Conservation (phyloP, 2,797 vertebrate species). For the Loriculus beryllinus region DNA sequence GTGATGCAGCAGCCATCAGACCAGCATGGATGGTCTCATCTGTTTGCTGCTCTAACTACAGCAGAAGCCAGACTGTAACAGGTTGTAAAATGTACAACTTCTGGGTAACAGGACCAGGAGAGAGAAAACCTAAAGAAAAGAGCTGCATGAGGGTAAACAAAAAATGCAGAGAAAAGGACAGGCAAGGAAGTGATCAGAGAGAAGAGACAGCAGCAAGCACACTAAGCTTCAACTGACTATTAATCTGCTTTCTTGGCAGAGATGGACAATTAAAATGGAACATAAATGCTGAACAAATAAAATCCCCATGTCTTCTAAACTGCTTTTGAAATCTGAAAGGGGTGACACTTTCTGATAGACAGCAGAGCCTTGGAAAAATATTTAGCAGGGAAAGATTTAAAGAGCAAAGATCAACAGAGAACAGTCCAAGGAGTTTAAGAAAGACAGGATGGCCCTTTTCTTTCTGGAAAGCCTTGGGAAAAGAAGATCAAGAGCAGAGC, state of each 20-base stretch:
- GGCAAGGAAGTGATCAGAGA: not conserved
- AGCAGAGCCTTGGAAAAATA: not conserved
- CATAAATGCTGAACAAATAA: not conserved
- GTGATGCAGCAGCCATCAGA: not conserved
- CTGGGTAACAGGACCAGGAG: not conserved
- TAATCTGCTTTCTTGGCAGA: not conserved
- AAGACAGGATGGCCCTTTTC: not conserved
- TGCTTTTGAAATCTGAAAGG: not conserved
- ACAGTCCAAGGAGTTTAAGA: not conserved
- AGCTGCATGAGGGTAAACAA: not conserved
- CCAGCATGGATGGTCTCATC: not conserved
- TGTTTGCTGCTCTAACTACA: not conserved
- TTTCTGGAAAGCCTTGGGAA: not conserved
- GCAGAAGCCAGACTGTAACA: not conserved
- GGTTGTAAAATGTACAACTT: not conserved
- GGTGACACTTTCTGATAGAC: not conserved
- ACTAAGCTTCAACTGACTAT: not conserved
- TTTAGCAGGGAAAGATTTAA: not conserved
- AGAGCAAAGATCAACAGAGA: constrained; percentile 15
- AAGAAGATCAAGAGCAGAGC: not conserved
- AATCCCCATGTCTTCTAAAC: not conserved
- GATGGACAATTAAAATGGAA: not conserved
- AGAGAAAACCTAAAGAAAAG: not conserved
- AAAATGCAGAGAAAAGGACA: not conserved
- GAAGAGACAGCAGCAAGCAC: not conserved